Evolutionary conservation across 2,797 vertebrate species (phyloP).

Genomic region (Ctenochaetus hawaiiensis): DNA sequence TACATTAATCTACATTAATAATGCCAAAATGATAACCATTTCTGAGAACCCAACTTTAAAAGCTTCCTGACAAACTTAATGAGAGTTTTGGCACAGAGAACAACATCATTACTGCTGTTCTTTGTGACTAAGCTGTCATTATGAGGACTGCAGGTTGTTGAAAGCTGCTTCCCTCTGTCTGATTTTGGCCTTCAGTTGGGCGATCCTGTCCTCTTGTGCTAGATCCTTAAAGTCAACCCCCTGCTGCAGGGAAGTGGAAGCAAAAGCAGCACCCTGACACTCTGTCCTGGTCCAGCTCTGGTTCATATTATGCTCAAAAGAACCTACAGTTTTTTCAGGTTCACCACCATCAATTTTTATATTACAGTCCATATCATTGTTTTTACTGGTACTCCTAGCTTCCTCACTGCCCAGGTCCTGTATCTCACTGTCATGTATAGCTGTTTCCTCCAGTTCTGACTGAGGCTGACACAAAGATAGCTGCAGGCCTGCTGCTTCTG

Average conservation of each 20-base stretch:
- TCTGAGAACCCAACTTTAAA: not conserved
- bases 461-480: not conserved
- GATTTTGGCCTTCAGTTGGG: constrained; percentile 44
- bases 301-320: not conserved
- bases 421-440: not conserved
- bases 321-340: not conserved
- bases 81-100: no score
- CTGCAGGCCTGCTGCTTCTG: not conserved
- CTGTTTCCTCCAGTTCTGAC: not conserved
- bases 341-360: not conserved
- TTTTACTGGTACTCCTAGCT: not conserved
- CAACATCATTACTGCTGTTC: not conserved
- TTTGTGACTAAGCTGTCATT: not conserved
- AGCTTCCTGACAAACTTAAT: no score
- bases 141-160: not conserved
- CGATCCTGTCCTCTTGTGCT: constrained; percentile 54
- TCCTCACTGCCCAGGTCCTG: not conserved
- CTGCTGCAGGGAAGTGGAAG: not conserved
- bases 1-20: no score
- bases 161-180: constrained; percentile 9
- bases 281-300: constrained; percentile 6
- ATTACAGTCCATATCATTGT: not conserved
- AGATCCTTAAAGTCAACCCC: constrained; percentile 53
- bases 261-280: not conserved
- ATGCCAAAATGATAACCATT: not conserved